These are phyloP conservation scores for Thunnus maccoyii DNA, from an alignment of 2,113 vertebrate genomes.

Conservation along the genomic window DNA sequence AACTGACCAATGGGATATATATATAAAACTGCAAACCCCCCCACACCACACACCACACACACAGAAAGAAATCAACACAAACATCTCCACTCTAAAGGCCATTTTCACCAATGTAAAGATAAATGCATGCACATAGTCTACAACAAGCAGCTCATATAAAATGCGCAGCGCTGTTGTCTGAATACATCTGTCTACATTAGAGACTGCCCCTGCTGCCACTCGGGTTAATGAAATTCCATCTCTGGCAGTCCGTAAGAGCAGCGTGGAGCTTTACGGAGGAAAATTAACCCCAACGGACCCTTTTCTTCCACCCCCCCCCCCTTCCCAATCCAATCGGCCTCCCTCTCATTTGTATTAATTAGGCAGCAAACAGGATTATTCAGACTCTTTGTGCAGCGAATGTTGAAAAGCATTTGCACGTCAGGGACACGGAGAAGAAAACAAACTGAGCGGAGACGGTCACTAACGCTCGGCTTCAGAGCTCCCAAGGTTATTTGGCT, in stretches of 20 bases:
- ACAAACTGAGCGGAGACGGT: not conserved
- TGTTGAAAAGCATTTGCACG: slow-evolving; percentile 3
- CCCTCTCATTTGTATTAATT: slow-evolving; percentile 62
- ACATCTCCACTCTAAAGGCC: not conserved
- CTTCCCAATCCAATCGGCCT: slow-evolving; percentile 1
- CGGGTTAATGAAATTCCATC: slow-evolving; percentile 55
- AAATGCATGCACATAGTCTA: not conserved
- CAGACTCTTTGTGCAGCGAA: not conserved
- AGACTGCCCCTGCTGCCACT: slow-evolving; percentile 26
- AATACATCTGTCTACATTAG: slow-evolving; percentile 38
- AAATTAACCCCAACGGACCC: slow-evolving; percentile 42
- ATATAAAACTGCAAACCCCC: no score
- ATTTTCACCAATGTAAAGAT: not conserved
- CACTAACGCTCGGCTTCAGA: not conserved
- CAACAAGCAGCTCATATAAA: slow-evolving; percentile 25
- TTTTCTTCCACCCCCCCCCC: not conserved
- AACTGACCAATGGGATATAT: not conserved
- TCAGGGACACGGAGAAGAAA: slow-evolving; percentile 1
- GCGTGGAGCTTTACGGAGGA: slow-evolving; percentile 11
- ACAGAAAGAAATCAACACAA: not conserved
- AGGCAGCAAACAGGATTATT: slow-evolving; percentile 47
- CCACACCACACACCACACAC: no score
- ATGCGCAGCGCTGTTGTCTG: slow-evolving; percentile 6
- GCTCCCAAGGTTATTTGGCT: slow-evolving; percentile 1
- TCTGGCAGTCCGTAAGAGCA: slow-evolving; percentile 23